These are phyloP conservation scores for Muscicapa comitata DNA, from an alignment of 2,797 vertebrate species.

Conservation along the genomic window DNA sequence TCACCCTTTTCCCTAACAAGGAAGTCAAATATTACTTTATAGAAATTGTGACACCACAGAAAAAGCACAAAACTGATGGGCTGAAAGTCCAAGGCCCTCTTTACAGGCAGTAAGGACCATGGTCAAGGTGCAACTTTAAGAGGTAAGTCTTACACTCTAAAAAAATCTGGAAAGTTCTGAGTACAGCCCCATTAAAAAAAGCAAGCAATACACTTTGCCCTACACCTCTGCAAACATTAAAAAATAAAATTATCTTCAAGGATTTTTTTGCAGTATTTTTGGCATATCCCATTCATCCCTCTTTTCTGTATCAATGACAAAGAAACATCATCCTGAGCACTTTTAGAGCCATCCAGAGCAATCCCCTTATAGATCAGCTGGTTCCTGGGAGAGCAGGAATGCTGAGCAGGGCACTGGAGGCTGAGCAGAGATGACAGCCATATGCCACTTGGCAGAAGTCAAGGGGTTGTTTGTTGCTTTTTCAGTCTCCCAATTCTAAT, in stretches of 20 bases:
- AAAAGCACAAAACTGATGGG: background rate
- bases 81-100: background rate
- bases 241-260: background rate
- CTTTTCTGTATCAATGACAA: background rate
- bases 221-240: background rate
- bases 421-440: slow-evolving; percentile 55
- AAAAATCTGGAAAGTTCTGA: background rate
- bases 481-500: slow-evolving; percentile 35
- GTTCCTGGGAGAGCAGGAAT: background rate
- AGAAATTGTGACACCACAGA: background rate
- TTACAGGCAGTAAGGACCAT: background rate
- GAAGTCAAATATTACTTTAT: background rate
- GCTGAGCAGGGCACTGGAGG: background rate
- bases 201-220: background rate
- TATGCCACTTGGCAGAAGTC: slow-evolving; percentile 46
- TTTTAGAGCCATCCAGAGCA: background rate
- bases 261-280: background rate
- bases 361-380: background rate
- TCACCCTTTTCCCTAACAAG: background rate
- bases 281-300: background rate
- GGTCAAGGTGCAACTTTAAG: background rate
- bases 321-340: background rate
- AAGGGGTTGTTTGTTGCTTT: slow-evolving; percentile 14
- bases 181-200: fast-evolving
- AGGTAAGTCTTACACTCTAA: fast-evolving